phyloP scores from a whole-genome alignment of 2,797 vertebrate species.

The Sphaeramia orbicularis region DNA sequence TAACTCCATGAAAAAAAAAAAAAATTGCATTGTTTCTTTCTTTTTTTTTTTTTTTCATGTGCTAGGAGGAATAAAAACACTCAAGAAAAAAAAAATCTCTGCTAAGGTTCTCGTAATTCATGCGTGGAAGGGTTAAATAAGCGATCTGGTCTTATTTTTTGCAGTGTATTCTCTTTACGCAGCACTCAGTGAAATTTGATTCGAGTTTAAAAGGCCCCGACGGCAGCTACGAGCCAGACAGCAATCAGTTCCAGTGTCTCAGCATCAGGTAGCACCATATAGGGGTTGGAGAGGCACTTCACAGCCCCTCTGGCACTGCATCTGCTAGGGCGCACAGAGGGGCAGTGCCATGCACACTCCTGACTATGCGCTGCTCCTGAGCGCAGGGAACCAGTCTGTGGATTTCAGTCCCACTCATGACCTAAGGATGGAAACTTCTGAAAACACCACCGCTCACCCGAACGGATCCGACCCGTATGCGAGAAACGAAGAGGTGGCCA shows the following conservation, averaged over 20 bases:
- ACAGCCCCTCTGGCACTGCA: slow-evolving; percentile 52
- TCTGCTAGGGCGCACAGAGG: slow-evolving; percentile 59
- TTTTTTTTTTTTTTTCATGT: no score
- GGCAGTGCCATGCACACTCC: slow-evolving; percentile 75
- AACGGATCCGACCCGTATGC: slow-evolving; percentile 81
- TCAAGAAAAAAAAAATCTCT: no score
- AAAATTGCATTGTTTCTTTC: no score
- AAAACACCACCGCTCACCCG: slow-evolving; percentile 48
- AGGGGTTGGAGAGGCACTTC: slow-evolving; percentile 47
- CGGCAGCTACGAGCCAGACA: slow-evolving; percentile 47
- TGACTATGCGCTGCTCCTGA: slow-evolving; percentile 56
- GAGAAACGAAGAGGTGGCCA: slow-evolving; percentile 93
- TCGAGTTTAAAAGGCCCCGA: slow-evolving; percentile 69
- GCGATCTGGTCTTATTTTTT: slow-evolving; percentile 31
- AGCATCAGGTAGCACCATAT: slow-evolving; percentile 58
- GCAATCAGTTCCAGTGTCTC: slow-evolving; percentile 6
- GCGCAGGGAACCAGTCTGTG: slow-evolving; percentile 56
- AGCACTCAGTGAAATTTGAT: slow-evolving; percentile 64
- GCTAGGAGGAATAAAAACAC: no score
- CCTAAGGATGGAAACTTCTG: slow-evolving; percentile 55
- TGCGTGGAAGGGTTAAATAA: no score
- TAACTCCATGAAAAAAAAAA: no score
- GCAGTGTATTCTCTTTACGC: slow-evolving; percentile 62
- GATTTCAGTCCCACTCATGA: slow-evolving; percentile 25
- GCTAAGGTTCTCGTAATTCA: no score